These are phyloP conservation scores for Callocephalon fimbriatum DNA, from an alignment of 2,113 vertebrate species.

Conservation along the genomic window DNA sequence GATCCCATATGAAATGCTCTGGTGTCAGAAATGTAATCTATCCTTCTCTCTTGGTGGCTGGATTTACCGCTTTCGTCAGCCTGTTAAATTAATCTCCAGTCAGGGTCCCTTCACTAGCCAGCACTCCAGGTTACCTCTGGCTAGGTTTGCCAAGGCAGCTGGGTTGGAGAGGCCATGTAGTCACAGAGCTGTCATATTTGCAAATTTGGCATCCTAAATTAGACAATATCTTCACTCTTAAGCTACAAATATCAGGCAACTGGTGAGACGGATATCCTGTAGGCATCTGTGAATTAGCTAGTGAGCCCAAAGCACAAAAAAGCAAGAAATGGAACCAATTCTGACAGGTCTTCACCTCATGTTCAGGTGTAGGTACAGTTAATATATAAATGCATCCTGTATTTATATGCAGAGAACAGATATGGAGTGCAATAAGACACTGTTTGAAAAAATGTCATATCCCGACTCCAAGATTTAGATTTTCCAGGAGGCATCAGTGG, in stretches of 20 bases:
- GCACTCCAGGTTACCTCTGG: rapidly evolving
- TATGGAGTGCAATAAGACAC: background rate
- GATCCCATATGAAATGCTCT: background rate
- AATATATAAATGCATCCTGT: background rate
- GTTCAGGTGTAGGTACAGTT: background rate
- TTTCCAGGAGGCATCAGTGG: background rate
- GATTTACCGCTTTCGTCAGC: background rate
- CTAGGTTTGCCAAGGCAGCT: background rate
- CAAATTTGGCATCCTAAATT: background rate
- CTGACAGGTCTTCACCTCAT: background rate
- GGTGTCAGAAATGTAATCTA: background rate
- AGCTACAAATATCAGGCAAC: background rate
- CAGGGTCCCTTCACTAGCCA: background rate
- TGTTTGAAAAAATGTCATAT: background rate
- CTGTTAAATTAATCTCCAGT: background rate
- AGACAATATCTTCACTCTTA: background rate
- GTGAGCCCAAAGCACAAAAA: background rate
- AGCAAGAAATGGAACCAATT: background rate
- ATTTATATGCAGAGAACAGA: background rate
- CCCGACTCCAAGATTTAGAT: background rate
- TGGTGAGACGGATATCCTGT: background rate
- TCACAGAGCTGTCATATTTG: background rate
- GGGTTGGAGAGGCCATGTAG: background rate
- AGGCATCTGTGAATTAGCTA: background rate
- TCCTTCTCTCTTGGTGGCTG: background rate